Evolutionary conservation across 2,888 invertebrate species (phyloP), one percentile per base, ranked within the genome.

Genomic region (Cordylochernes scorpioides): DNA sequence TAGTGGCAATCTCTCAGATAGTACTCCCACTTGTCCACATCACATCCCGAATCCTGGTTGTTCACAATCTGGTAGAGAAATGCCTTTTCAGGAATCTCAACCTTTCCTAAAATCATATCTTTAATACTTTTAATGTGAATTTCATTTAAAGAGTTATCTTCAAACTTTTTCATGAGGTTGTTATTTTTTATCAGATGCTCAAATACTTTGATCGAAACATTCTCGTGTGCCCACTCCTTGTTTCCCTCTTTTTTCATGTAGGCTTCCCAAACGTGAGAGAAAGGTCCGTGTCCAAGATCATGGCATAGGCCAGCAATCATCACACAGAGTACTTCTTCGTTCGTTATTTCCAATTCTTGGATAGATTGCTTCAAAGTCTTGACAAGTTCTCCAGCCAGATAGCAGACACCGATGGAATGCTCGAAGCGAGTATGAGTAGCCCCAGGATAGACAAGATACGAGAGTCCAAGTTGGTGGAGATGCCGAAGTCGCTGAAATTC

Each of bases 11-110:
- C 69, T 15, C 69, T 54, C 13, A 61, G 49, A 26, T 70, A 51
- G 44, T 70, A 69, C 42, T 70, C 69, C 59, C 63, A 65, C 45
- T 67, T 66, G 45, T 68, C 68, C 2, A 68, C 67, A 47, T 68
- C 67, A 12, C 67, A 51, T 6, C 61, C 61, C 38, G 59, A 62
- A 18, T 52, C 47, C 34, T 58, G 56, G 46, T 68, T 67, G 26
- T 60, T 55, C 1, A 67, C 59, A 38, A 68, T 61, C 60, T 63
- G 40, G n/a, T 40, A 21, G 25, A 19, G 28, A 36, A 34, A 25
- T 31, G 10, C n/a, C n/a, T n/a, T 10, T 15, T 10, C 13, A 7
- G 7, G 16, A 28, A n/a, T 10, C 25, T 24, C 30, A 3, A 13
- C 14, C 14, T 14, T 15, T 19, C 39, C 39, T n/a, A 40, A 36